These are phyloP conservation scores for Mamestra brassicae DNA, from an alignment of 2,888 invertebrate genomes.

Conservation along the genomic window DNA sequence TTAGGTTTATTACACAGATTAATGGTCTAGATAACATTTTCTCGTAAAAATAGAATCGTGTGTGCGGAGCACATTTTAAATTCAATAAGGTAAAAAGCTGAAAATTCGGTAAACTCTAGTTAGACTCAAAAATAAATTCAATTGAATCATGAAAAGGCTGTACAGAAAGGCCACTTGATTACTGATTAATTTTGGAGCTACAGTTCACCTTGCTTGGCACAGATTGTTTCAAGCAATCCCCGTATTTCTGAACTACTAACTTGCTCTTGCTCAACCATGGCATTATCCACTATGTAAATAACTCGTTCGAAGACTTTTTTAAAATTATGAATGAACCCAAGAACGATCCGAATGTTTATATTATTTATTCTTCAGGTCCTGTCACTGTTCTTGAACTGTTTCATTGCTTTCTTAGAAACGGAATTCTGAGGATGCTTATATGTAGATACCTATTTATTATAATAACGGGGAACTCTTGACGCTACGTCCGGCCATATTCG, in stretches of 20 bases:
- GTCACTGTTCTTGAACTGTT: constrained; percentile 4
- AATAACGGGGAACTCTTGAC: constrained; percentile 19
- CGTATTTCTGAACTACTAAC: neutral
- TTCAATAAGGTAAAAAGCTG: neutral
- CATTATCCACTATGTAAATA: too few relatives aligned
- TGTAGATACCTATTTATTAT: neutral
- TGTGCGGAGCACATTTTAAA: neutral
- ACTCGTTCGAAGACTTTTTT: neutral
- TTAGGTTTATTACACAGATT: constrained; percentile 31
- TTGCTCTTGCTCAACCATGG: too few relatives aligned
- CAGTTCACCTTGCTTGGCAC: neutral
- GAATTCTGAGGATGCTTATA: constrained; percentile 28
- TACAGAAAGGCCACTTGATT: neutral
- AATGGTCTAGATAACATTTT: constrained; percentile 14
- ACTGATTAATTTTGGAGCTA: neutral
- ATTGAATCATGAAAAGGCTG: neutral
- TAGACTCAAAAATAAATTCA: neutral
- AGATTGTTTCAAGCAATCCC: neutral
- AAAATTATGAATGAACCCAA: neutral
- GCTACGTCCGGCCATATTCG: constrained; percentile 32
- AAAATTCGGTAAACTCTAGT: neutral
- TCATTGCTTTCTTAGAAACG: constrained; percentile 34
- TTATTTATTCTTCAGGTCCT: constrained; percentile 7
- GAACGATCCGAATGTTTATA: neutral
- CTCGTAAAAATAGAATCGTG: constrained; percentile 6